These are phyloP conservation scores for Xenus cinereus DNA, from an alignment of 2,113 vertebrate species.

Conservation along the genomic window DNA sequence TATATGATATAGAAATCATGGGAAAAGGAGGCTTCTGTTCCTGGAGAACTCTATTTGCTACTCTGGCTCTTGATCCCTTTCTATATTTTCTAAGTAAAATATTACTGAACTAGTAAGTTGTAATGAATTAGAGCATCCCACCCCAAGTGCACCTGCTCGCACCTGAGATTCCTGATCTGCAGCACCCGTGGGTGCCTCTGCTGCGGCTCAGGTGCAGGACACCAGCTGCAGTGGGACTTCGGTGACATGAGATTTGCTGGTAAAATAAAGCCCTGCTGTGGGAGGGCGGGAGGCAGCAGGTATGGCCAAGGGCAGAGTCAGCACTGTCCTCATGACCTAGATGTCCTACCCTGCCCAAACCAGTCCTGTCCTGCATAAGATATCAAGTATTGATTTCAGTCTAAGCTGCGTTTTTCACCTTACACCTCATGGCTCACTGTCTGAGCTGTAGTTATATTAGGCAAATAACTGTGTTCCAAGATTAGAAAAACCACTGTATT, in stretches of 20 bases:
- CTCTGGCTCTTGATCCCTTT: too few species aligned
- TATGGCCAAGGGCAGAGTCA: background rate
- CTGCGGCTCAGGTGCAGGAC: background rate
- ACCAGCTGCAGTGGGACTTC: rapidly evolving
- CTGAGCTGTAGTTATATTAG: background rate
- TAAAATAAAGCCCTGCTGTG: background rate
- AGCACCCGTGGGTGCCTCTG: background rate
- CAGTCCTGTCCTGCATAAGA: background rate
- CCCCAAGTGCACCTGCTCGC: background rate
- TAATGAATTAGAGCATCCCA: background rate
- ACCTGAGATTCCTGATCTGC: background rate
- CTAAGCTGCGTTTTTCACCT: background rate
- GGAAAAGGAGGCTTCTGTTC: too few species aligned
- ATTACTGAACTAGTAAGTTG: too few species aligned
- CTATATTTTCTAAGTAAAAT: too few species aligned
- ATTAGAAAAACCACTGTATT: background rate
- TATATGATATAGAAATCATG: too few species aligned
- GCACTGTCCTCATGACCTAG: background rate
- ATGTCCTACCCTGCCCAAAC: background rate
- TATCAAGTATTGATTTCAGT: background rate
- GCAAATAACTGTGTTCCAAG: background rate
- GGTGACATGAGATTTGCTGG: background rate
- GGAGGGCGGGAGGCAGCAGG: background rate
- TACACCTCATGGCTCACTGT: background rate
- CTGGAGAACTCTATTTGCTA: too few species aligned